A percentile compares a stretch with the other conserved stretches of the same genome.
Evolutionary conservation across 2,797 vertebrate genomes (phyloP).

Genomic region (Danio choprae): DNA sequence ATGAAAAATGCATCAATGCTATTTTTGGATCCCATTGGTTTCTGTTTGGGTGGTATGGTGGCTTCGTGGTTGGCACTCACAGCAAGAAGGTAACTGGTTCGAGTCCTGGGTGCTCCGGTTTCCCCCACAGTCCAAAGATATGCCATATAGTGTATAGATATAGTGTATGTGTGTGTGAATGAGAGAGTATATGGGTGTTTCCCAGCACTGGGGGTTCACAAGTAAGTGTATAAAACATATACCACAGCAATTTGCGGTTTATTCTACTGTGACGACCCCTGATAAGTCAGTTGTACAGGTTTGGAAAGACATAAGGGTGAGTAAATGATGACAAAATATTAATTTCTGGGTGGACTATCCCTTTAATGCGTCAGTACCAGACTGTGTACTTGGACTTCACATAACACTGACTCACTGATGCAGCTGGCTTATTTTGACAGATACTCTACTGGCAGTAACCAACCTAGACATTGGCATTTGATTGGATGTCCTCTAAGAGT

Average conservation of each 20-base stretch:
- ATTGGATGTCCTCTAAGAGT: constrained; percentile 46
- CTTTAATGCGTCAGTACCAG: constrained; percentile 1
- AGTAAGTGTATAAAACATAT: too few relatives aligned
- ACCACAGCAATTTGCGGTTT: too few relatives aligned
- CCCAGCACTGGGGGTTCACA: too few relatives aligned
- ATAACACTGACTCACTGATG: constrained; percentile 13
- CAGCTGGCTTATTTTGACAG: constrained; percentile 33
- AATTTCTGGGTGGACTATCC: not conserved
- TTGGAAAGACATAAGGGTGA: not conserved
- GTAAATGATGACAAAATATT: not conserved
- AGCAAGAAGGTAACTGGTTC: too few relatives aligned
- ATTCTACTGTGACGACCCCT: too few relatives aligned
- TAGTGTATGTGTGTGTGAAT: too few relatives aligned
- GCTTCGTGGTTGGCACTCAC: too few relatives aligned
- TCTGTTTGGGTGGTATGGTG: not conserved
- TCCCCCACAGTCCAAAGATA: too few relatives aligned
- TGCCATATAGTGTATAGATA: too few relatives aligned
- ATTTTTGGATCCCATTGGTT: not conserved
- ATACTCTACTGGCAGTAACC: constrained; percentile 22
- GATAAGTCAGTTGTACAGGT: not conserved
- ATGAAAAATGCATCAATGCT: too few relatives aligned
- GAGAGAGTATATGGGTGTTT: not conserved
- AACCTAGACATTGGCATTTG: constrained; percentile 16
- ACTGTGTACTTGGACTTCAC: constrained; percentile 21
- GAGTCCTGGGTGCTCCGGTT: too few relatives aligned